Evolutionary conservation across 2,797 vertebrate genomes (phyloP).

Genomic region (Malurus splendens): DNA sequence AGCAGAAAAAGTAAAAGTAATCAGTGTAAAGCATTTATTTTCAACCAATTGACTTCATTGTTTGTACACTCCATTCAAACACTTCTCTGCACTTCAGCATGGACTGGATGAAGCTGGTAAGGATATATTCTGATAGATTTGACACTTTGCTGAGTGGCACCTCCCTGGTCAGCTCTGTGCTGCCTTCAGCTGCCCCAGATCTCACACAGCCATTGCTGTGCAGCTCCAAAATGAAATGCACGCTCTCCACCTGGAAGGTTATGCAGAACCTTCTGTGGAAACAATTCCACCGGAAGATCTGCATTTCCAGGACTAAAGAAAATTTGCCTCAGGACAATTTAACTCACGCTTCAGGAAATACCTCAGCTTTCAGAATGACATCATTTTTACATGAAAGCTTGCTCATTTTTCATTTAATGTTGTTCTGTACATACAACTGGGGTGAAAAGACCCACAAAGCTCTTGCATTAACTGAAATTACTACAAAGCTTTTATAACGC

Average conservation of each 20-base stretch:
- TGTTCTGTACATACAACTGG: background rate
- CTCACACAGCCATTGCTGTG: background rate
- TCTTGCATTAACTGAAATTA: background rate
- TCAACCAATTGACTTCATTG: background rate
- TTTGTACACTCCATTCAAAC: background rate
- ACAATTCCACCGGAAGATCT: background rate
- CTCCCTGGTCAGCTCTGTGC: rapidly evolving
- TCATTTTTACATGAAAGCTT: background rate
- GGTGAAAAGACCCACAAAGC: background rate
- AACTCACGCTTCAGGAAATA: slow-evolving; percentile 1
- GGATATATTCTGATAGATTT: background rate
- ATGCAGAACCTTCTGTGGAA: background rate
- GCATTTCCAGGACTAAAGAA: background rate
- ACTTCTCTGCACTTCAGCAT: background rate
- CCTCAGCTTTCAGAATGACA: background rate
- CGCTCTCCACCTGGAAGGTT: background rate
- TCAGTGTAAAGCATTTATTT: background rate
- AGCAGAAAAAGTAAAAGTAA: background rate
- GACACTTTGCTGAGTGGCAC: background rate
- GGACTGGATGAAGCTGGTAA: background rate
- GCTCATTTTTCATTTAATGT: background rate
- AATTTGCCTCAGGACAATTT: background rate
- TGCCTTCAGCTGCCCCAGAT: background rate
- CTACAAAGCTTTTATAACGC: background rate
- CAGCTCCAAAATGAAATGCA: rapidly evolving